phyloP scores from a whole-genome alignment of 2,888 invertebrate genomes.

The Itoplectis maculator region DNA sequence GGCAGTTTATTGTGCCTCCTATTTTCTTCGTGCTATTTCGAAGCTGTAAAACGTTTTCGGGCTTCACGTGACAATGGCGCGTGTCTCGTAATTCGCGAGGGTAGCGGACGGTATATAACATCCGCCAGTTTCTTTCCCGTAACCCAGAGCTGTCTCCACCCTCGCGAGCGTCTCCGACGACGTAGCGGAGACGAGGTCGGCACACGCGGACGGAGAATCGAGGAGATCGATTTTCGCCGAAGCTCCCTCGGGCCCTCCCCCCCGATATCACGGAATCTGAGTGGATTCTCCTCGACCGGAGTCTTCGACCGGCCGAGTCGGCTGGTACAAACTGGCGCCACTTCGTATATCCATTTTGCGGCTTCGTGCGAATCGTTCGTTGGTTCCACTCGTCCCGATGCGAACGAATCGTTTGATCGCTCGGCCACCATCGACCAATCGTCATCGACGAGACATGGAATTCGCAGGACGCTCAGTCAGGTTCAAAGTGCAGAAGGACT shows the following conservation, averaged over 20 bases:
- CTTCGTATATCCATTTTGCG: constrained; percentile 55
- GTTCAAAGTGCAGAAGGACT: not conserved
- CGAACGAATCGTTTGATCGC: constrained; percentile 39
- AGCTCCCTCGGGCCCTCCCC: constrained; percentile 47
- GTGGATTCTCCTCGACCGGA: constrained; percentile 51
- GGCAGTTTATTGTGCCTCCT: constrained; percentile 17
- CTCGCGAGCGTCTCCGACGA: constrained; percentile 28
- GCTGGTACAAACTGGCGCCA: constrained; percentile 65
- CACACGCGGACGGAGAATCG: constrained; percentile 51
- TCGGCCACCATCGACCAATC: constrained; percentile 32
- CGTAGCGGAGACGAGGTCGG: constrained; percentile 23
- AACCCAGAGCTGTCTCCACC: not conserved
- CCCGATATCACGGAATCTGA: constrained; percentile 69
- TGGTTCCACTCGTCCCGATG: constrained; percentile 30
- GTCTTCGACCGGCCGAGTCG: constrained; percentile 46
- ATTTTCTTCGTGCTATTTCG: constrained; percentile 45
- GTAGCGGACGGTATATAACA: constrained; percentile 35
- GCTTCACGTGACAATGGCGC: constrained; percentile 49
- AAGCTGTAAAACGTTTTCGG: constrained; percentile 39
- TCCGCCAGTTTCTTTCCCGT: constrained; percentile 11
- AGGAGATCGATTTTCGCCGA: constrained; percentile 58
- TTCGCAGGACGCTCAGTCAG: not conserved
- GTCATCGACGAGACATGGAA: constrained; percentile 34
- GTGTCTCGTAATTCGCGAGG: constrained; percentile 48
- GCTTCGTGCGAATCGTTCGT: constrained; percentile 61